phyloP scores from a whole-genome alignment of 2,113 vertebrate species.

The Calidris pygmaea region DNA sequence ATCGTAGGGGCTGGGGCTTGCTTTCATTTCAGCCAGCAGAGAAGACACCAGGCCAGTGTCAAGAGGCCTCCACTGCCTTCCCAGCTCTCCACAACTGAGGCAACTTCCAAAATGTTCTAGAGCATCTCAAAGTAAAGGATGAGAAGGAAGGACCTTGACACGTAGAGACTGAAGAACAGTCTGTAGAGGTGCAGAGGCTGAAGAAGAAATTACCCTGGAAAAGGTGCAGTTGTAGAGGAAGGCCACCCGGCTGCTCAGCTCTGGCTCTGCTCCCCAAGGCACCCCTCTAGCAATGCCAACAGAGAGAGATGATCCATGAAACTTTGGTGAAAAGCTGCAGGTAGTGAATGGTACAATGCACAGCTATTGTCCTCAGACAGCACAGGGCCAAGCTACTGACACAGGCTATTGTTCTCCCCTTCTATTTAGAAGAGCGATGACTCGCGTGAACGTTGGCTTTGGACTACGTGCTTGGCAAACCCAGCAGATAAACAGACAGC shows the following conservation, averaged over 20 bases:
- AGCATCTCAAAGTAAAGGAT: background rate
- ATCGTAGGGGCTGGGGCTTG: background rate
- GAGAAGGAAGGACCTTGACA: background rate
- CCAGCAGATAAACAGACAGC: conserved; percentile 6
- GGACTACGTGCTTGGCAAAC: background rate
- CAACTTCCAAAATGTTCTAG: background rate
- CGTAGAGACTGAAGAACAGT: background rate
- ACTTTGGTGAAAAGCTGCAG: background rate
- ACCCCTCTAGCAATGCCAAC: background rate
- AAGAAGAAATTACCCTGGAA: background rate
- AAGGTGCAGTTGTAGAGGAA: background rate
- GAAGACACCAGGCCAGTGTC: background rate
- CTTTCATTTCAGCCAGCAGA: background rate
- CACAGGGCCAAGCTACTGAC: background rate
- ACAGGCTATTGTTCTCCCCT: background rate
- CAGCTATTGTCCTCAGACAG: background rate
- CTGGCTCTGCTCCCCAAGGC: background rate
- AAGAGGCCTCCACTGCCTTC: background rate
- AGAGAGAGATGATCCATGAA: background rate
- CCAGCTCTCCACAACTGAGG: background rate
- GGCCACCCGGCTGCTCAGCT: background rate
- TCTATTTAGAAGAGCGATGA: background rate
- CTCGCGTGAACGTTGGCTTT: background rate
- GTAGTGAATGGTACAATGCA: background rate
- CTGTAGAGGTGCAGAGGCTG: background rate